Base-by-base conservation (phyloP, 2,888 invertebrate species). In the Loripinus fragilis region DNA sequence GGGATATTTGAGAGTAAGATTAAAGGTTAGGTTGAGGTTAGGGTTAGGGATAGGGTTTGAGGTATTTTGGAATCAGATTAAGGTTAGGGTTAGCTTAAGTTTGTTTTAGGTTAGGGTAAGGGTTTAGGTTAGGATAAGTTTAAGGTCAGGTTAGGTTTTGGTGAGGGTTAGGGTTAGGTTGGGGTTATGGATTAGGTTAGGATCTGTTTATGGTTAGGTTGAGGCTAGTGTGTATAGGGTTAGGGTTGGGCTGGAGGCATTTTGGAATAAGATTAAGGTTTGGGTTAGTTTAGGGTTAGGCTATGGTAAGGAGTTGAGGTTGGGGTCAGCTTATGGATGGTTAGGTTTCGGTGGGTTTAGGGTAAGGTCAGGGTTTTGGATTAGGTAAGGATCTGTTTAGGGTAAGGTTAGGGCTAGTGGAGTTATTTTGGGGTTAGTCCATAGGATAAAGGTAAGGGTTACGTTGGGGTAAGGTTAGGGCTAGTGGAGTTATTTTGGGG, bases 11-110 rank as follows among this genome's bases (percentile, higher is more conserved):
- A 76, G 76, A 64, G 82, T 80, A 74, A 85, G 87, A 74, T 78
- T 78, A 71, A 78, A n/a, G n/a, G n/a, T n/a, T 80, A 74, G 76
- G 76, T 80, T 70, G 74, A 76, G 80, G 78, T 84, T 86, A 74
- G 81, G 87, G 80, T 80, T 83, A 67, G 73, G 83, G 80, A 74
- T 80, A 76, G 77, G 81, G 86, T 83, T 78, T 82, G 80, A 82
- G 82, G 78, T 80, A 78, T 80, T 80, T 82, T 80, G 81, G 85
- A 80, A 74, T 81, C 74, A 76, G 81, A 81, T 79, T 79, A 80
- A 77, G 77, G 83, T 81, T 78, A 81, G 81, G 80, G 78, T 76
- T 78, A 83, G 81, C 79, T 78, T 78, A 81, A 76, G 79, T 75
- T 75, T 80, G 78, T 77, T 81, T 77, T 84, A 78, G 76, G 82